Base-by-base conservation (phyloP, 2,888 invertebrate species). In the Dermolepida albohirtum region DNA sequence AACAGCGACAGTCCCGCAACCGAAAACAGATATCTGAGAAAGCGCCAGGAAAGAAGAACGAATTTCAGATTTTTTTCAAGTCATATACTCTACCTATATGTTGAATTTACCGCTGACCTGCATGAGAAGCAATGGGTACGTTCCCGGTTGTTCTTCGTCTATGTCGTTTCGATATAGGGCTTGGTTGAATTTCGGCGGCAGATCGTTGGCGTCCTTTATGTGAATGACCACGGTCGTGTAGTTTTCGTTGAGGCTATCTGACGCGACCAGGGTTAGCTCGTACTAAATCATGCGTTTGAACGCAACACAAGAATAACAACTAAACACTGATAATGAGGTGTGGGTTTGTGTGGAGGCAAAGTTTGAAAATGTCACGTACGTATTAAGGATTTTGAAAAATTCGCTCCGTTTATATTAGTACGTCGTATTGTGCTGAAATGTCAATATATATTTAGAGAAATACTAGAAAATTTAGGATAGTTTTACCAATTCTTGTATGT, bases 191-290 rank as follows among this genome's bases (percentile, higher is more conserved):
- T 88, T 88, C 34, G 96, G 96, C 64, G 95, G 93, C 78, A 95
- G 88, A 85, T 96, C 96, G 86, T 96, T 96, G 80, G 93, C 92
- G 84, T 96, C 95, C 77, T 91, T 89, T 76, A 95, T 89, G 81
- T 90, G 89, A 78, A 96, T 91, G 78, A 93, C 88, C 75, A 96
- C 92, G 70, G 88, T 89, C 75, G 95, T 95, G 77, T 89, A 89
- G 86, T 93, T 94, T 85, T 96, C 95, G 87, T 94, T 94, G 84
- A 93, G 89, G 82, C 94, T 94, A 86, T 94, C 93, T 73, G 95
- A 94, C 71, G 94, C 94, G 82, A 95, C 94, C 88, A 94, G 88
- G 83, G 92, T 92, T 86, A 94, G 87, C 85, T 93, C 92, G 86
- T 94, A 94, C 92, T 94, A 88, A 80, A 86, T 86, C 75, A 79